phyloP scores from a whole-genome alignment of 2,797 vertebrate species.

The Thripadectes ignobilis region DNA sequence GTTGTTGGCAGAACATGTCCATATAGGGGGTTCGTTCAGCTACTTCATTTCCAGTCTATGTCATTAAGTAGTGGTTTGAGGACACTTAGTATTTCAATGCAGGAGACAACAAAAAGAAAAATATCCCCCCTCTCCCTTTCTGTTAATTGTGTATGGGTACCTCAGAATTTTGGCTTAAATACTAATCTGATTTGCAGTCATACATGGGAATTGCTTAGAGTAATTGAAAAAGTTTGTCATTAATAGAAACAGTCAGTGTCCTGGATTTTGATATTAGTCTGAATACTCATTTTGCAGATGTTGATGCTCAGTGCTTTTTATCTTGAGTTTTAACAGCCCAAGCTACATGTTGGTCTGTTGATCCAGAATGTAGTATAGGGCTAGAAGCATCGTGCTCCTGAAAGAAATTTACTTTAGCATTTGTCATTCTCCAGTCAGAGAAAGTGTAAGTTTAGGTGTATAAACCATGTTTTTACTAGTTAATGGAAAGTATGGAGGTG shows the following conservation, averaged over 20 bases:
- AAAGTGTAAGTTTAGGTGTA: neutral
- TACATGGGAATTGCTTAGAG: neutral
- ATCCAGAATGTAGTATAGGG: neutral
- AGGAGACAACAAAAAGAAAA: conserved; percentile 39
- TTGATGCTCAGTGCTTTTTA: neutral
- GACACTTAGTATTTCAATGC: conserved; percentile 55
- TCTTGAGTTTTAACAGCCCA: neutral
- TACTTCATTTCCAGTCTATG: conserved; percentile 62
- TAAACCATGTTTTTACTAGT: neutral
- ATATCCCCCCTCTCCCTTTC: neutral
- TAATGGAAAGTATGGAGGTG: neutral
- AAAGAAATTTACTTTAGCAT: neutral
- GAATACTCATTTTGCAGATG: conserved; percentile 21
- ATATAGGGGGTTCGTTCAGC: conserved; percentile 36
- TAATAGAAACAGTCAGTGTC: neutral
- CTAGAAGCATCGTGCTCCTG: neutral
- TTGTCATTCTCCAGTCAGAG: neutral
- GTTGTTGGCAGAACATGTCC: conserved; percentile 58
- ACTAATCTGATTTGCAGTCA: conserved; percentile 39
- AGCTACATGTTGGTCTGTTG: neutral
- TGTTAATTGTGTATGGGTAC: neutral
- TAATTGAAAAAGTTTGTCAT: conserved; percentile 2
- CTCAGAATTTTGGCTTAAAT: conserved; percentile 28
- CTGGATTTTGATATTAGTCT: conserved; percentile 6
- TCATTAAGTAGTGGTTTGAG: conserved; percentile 64